Base-by-base conservation (phyloP, 2,113 vertebrate genomes). In the Ahaetulla prasina region DNA sequence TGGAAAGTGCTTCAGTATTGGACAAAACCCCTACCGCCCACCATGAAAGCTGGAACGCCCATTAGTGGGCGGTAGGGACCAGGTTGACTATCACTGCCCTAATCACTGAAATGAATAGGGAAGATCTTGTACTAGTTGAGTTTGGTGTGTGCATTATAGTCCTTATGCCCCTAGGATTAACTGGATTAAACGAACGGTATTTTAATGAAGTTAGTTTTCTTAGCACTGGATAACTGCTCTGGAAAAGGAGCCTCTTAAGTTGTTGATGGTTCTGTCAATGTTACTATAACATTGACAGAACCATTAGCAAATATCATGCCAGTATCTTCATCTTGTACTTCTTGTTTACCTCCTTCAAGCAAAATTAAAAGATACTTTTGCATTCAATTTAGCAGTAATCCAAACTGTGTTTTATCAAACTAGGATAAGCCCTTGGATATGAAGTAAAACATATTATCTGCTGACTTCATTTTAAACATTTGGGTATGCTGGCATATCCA, bases 121-220 rank as follows among this genome's bases (percentile, higher is more conserved):
- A 43, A 47, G 50, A 23, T n/a, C 49, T 27, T 89, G 60, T 45
- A 39, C 50, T 84, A 39, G 39, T 20, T 47, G 87, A 63, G 54
- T 88, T 89, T 54, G 85, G 74, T 85, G 74, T 23, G 27, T 89
- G 53, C 53, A 63, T 90, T 80, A 89, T 54, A 63, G 74, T 55
- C n/a, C 16, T 45, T 85, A 50, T 90, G 23, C 30, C 80, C 74
- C 60, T 30, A 49, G 60, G 35, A 18, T 16, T 55, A 85, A 80
- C 88, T 89, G 88, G 74, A 89, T 89, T 54, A 86, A 18, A 47
- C 47, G 47, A 55, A 86, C 85, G 93, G 0, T 86, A 90, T 93
- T 96, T 95, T 92, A 94, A 96, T 95, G 91, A 88, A 87, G 95
- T 94, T 93, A 87, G 95, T 89, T 93, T 94, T 57, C 89, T 0